These are phyloP conservation scores for Dryobotodes eremita DNA, from an alignment of 2,888 invertebrate species.

Conservation along the genomic window DNA sequence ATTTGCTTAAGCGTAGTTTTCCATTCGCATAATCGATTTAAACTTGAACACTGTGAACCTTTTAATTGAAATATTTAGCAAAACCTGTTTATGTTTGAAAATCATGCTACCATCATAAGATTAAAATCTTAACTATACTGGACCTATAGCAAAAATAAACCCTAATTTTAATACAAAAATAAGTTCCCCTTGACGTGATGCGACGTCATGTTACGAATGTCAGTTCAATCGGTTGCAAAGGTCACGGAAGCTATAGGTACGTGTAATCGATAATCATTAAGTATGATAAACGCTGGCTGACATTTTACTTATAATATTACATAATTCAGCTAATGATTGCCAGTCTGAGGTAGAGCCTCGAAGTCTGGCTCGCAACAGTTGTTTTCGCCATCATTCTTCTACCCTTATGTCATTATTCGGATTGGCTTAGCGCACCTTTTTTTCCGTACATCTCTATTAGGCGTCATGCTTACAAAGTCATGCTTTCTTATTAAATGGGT, in stretches of 20 bases:
- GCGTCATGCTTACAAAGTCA: not conserved
- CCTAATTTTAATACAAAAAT: slow-evolving; percentile 1
- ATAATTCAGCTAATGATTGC: not conserved
- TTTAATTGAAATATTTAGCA: slow-evolving; percentile 7
- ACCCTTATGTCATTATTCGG: not conserved
- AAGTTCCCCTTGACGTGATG: too few relatives aligned
- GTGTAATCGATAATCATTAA: slow-evolving; percentile 46
- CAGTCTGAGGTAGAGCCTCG: not conserved
- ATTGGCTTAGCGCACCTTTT: too few relatives aligned
- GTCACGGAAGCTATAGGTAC: slow-evolving; percentile 15
- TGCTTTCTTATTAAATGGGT: not conserved
- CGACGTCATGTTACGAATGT: slow-evolving; percentile 4
- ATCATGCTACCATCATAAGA: not conserved
- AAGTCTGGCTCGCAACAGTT: not conserved
- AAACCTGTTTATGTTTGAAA: slow-evolving; percentile 21
- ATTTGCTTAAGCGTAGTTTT: not conserved
- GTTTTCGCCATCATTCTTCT: not conserved
- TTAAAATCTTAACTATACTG: not conserved
- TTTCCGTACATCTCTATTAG: not conserved
- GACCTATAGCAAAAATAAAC: slow-evolving; percentile 1
- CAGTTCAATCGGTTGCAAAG: slow-evolving; percentile 41
- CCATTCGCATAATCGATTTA: not conserved
- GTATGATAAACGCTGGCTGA: slow-evolving; percentile 14
- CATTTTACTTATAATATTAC: not conserved
- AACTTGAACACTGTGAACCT: not conserved